Conservation (phyloP, 2,888 invertebrate species). For the Luperina testacea region DNA sequence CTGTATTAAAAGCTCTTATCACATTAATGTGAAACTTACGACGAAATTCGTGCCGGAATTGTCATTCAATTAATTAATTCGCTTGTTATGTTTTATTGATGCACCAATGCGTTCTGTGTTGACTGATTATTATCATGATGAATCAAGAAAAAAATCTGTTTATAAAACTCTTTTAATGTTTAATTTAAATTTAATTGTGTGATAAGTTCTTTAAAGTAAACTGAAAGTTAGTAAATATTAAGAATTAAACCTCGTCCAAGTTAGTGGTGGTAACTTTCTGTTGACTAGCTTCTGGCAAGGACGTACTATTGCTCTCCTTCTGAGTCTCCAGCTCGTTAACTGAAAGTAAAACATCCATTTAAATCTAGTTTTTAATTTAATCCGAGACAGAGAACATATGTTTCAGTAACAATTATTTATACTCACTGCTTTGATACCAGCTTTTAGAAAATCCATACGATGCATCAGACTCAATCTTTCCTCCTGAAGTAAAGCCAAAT, state of each 20-base stretch:
- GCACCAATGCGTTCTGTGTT: background rate
- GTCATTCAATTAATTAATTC: background rate
- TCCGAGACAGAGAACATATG: no score
- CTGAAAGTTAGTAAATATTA: slow-evolving; percentile 68
- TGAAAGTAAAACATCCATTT: slow-evolving; percentile 75
- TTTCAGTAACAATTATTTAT: slow-evolving; percentile 22
- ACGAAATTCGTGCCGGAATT: background rate
- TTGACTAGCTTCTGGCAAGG: slow-evolving; percentile 84
- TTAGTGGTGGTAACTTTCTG: slow-evolving; percentile 74
- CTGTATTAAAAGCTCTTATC: slow-evolving; percentile 16
- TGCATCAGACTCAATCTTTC: slow-evolving; percentile 80
- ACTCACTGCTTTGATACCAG: slow-evolving; percentile 88
- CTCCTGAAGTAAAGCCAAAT: slow-evolving; percentile 84
- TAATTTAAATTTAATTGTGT: background rate
- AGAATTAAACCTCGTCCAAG: slow-evolving; percentile 76
- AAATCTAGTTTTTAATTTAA: background rate
- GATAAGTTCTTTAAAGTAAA: slow-evolving; percentile 16
- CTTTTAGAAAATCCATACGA: slow-evolving; percentile 83
- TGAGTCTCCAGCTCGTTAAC: slow-evolving; percentile 90
- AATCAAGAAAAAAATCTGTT: background rate
- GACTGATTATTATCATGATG: no score
- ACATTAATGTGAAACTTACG: background rate
- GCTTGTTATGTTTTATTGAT: background rate
- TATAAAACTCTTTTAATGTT: no score
- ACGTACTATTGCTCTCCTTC: slow-evolving; percentile 80